Base-by-base conservation (phyloP, 2,888 invertebrate genomes). In the Mimachlamys varia region DNA sequence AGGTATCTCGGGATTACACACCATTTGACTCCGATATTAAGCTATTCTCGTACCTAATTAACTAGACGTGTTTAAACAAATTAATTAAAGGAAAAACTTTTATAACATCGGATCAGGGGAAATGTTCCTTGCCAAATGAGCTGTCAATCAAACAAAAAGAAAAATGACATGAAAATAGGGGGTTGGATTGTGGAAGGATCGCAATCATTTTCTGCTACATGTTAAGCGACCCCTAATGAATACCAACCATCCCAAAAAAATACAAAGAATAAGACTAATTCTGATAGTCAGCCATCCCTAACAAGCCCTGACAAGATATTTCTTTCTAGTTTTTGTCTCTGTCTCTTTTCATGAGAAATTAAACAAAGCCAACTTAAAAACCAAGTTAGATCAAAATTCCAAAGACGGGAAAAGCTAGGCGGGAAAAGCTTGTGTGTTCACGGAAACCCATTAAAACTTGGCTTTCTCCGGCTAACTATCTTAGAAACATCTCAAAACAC, bases 21-120 rank as follows among this genome's bases (percentile, higher is more conserved):
- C 76, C 76, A 76, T 76, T 76, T 76, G 76, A 76, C 76, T 76
- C 76, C 33, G 17, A 76, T 76, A 76, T 76, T 33, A 76, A 33
- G 76, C 76, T 76, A 76, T 76, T 33, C 76, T 76, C 76, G 76
- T 76, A 76, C 76, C 76, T 76, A 76, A 76, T 76, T 76, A 76
- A 76, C 33, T 76, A 76, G 76, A 76, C 33, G 76, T 76, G 76
- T 76, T 76, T 76, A 76, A 76, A 76, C 76, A 76, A 76, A 76
- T 76, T 76, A 76, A 76, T 76, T 76, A 76, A 76, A 76, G 76
- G 76, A 76, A 76, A 76, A 76, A 76, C 76, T 76, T 76, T 27
- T 76, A 76, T 76, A 76, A 76, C 27, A 76, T 76, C 33, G 33
- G 33, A 76, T 76, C 33, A 12, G 22, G 15, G 33, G 76, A 76